A percentile compares a stretch with the other conserved stretches of the same genome.
phyloP scores from a whole-genome alignment of 2,113 vertebrate genomes.

The Leiothrix lutea region DNA sequence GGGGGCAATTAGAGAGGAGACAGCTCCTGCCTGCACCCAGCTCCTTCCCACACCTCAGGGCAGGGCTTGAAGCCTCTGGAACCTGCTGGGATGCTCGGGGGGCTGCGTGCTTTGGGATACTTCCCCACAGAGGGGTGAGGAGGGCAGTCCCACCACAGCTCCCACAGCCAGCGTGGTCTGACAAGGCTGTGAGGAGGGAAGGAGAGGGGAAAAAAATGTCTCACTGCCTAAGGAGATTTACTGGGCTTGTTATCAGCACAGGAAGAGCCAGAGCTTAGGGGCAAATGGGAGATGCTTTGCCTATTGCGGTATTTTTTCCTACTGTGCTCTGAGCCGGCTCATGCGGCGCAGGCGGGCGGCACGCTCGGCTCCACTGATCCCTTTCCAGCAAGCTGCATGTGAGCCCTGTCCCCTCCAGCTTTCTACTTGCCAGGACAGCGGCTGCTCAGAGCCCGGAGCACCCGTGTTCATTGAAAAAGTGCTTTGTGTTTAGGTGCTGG shows the following conservation, averaged over 20 bases:
- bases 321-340: background rate
- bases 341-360: fast-evolving
- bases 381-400: background rate
- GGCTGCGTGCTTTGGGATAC: background rate
- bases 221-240: background rate
- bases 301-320: constrained; percentile 50
- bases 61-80: background rate
- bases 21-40: background rate
- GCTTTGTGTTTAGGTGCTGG: background rate
- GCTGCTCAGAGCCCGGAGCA: background rate
- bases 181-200: background rate
- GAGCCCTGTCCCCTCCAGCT: background rate
- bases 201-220: background rate
- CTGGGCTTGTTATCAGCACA: constrained; percentile 38
- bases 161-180: background rate
- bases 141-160: background rate
- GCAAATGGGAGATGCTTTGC: constrained; percentile 45
- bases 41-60: background rate
- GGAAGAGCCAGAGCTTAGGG: constrained; percentile 47
- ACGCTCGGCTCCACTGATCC: background rate
- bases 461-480: fast-evolving
- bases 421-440: background rate
- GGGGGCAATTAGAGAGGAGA: background rate
- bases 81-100: background rate
- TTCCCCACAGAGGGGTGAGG: background rate